Evolutionary conservation across 1,140 invertebrate genomes (phyloP), one percentile per base, ranked within the genome.

Genomic region (Brachionus rubens): DNA sequence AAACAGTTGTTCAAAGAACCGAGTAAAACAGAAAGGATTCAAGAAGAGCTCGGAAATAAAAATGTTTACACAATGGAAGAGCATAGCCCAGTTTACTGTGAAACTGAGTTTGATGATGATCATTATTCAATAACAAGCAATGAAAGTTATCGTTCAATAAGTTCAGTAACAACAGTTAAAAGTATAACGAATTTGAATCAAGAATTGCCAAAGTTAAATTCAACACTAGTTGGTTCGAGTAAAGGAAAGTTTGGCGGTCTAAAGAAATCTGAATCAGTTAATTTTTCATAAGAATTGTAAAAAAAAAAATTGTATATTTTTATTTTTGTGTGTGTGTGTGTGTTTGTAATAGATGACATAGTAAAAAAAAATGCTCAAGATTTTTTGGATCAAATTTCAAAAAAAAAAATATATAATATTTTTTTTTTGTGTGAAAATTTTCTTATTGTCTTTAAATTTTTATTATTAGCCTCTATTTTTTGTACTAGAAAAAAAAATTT

Each of bases 141-240:
- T 46, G 59, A 65, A 28, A 65, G 59, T 14, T 65, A 65, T 26
- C n/a, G 59, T 24, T 65, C 59, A 36, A n/a, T 43, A 21, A 65
- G 59, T 43, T 43, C 59, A 21, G 59, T 65, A 9, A 65, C 33
- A 7, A 65, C 59, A 0, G 33, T 65, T 24, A 65, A 24, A n/a
- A 65, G 59, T 65, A 65, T 43, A 24, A 24, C 36, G 4, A 65
- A 43, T 43, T 65, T 65, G 24, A 26, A 65, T 36, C 0, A 12
- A 16, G 54, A 59, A 59, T 36, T 59, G 19, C 54, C 54, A 6
- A 59, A 59, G 16, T 59, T 59, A 33, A 59, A 59, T 28, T 59
- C 54, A 14, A 59, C 54, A 33, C n/a, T 59, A 16, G 5, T 59
- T 16, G 36, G 54, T 19, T 36, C 14, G n/a, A 16, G 16, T n/a